Evolutionary conservation across 2,113 vertebrate species (phyloP).

Genomic region (Sinocyclocheilus maitianheensis): DNA sequence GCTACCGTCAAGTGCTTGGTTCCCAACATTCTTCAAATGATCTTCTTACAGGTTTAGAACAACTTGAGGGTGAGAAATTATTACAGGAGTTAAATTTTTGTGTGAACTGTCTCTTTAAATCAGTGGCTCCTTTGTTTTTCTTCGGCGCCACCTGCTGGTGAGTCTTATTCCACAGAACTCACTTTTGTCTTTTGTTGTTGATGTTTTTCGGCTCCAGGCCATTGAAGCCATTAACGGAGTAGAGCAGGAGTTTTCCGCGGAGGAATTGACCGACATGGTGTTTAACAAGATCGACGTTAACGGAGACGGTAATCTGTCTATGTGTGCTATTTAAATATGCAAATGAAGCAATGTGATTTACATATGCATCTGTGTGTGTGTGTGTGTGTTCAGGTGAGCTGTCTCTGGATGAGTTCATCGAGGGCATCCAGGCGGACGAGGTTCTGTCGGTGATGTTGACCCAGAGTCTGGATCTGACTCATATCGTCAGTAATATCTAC

Average conservation of each 20-base stretch:
- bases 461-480: slow-evolving; percentile 84
- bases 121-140: too few species aligned
- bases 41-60: too few species aligned
- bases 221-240: slow-evolving; percentile 80
- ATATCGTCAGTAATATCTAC: slow-evolving; percentile 82
- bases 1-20: too few species aligned
- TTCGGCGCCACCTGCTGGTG: too few species aligned
- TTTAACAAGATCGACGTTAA: slow-evolving; percentile 83
- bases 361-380: not conserved
- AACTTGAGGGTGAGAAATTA: too few species aligned
- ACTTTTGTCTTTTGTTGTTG: too few species aligned
- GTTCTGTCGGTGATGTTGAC: slow-evolving; percentile 78
- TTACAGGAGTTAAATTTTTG: too few species aligned
- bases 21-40: too few species aligned
- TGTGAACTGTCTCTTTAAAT: too few species aligned
- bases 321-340: not conserved
- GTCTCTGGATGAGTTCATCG: slow-evolving; percentile 88
- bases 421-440: slow-evolving; percentile 83
- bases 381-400: slow-evolving; percentile 75
- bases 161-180: too few species aligned
- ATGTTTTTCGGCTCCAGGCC: slow-evolving; percentile 63
- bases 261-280: slow-evolving; percentile 81
- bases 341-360: not conserved
- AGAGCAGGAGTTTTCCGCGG: slow-evolving; percentile 67
- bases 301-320: slow-evolving; percentile 72